A percentile compares a stretch with the other conserved stretches of the same genome.
Evolutionary conservation across 2,888 invertebrate species (phyloP).

Genomic region (Hoplodrina ambigua): DNA sequence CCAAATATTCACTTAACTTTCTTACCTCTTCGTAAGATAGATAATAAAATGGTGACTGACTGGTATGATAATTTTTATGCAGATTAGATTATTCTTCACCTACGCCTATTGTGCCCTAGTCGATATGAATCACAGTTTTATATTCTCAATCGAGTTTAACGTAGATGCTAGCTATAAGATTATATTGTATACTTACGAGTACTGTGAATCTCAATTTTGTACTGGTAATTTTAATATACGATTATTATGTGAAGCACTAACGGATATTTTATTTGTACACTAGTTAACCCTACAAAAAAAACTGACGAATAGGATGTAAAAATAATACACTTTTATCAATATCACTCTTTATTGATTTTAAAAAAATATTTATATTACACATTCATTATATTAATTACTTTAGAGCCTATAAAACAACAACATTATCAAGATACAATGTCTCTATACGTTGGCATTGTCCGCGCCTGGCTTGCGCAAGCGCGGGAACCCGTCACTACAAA

Average conservation of each 20-base stretch:
- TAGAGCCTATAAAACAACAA: conserved; percentile 87
- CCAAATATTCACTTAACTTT: conserved; percentile 37
- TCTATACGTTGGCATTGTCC: conserved; percentile 73
- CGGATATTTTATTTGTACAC: conserved; percentile 32
- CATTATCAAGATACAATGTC: conserved; percentile 78
- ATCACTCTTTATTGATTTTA: conserved; percentile 90
- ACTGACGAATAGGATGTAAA: conserved; percentile 1
- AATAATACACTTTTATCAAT: conserved; percentile 76
- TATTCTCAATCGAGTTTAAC: conserved; percentile 17
- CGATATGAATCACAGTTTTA: conserved; percentile 52
- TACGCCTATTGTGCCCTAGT: conserved; percentile 51
- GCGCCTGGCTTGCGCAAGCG: conserved; percentile 59
- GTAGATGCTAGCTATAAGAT: conserved; percentile 38
- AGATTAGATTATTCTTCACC: conserved; percentile 54
- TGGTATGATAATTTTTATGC: conserved; percentile 46
- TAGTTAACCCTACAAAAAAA: neutral
- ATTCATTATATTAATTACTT: conserved; percentile 83
- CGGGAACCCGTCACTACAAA: conserved; percentile 66
- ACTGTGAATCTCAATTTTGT: conserved; percentile 65
- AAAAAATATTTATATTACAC: conserved; percentile 90
- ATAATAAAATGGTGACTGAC: conserved; percentile 37
- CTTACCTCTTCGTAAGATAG: conserved; percentile 33
- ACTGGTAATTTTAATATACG: conserved; percentile 61
- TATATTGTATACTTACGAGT: conserved; percentile 39
- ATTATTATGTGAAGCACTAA: conserved; percentile 50